Conservation (phyloP, 37 sponge, comb jelly and placozoan genomes). For the Chondrosia reniformis region DNA sequence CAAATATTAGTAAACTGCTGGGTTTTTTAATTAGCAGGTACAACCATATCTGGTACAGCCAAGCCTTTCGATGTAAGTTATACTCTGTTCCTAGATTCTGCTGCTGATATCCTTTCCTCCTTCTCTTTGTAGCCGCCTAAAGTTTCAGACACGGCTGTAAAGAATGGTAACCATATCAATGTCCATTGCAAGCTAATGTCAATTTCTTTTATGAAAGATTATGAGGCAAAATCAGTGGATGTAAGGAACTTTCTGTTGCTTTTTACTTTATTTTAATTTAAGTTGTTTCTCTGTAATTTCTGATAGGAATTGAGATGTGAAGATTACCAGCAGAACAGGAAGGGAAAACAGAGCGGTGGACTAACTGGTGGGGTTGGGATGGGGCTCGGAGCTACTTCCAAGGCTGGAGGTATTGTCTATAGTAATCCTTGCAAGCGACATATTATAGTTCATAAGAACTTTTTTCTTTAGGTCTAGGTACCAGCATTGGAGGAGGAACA, state of each 20-base stretch:
- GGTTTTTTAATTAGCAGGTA: no score
- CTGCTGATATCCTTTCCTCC: background rate
- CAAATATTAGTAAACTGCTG: no score
- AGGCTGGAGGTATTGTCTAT: constrained; percentile 16
- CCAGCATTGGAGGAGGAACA: no score
- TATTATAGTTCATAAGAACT: no score
- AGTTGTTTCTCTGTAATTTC: background rate
- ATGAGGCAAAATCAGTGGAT: constrained; percentile 77
- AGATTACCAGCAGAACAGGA: constrained; percentile 74
- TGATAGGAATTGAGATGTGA: constrained; percentile 78
- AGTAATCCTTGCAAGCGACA: no score
- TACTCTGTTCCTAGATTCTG: no score
- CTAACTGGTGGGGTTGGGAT: constrained; percentile 10
- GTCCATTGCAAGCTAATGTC: constrained; percentile 62
- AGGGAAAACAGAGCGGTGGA: constrained; percentile 44
- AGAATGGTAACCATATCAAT: constrained; percentile 42
- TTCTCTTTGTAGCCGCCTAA: constrained; percentile 23
- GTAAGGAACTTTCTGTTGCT: constrained; percentile 25
- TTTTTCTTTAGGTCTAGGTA: no score
- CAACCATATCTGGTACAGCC: background rate
- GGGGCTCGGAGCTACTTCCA: background rate
- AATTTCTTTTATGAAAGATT: constrained; percentile 77
- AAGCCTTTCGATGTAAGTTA: background rate
- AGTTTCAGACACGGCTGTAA: constrained; percentile 62
- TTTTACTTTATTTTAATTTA: background rate